Evolutionary conservation across 1,140 invertebrate species (phyloP).

Genomic region (Stegodyphus dumicola): DNA sequence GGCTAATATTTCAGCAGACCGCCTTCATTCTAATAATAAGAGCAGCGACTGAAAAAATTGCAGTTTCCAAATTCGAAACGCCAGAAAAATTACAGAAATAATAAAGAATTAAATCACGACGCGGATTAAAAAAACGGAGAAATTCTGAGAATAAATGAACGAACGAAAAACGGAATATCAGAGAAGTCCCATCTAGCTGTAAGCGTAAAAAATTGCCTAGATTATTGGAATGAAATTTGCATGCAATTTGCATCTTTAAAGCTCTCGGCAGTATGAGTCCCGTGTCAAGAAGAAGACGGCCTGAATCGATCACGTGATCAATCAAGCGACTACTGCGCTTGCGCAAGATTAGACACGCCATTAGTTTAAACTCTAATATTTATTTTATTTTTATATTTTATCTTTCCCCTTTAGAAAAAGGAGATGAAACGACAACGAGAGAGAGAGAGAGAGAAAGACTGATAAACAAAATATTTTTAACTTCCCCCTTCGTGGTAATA

Average conservation of each 20-base stretch:
- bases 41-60: too few relatives aligned
- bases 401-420: too few relatives aligned
- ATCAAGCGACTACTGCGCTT: too few relatives aligned
- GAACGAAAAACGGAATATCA: background rate
- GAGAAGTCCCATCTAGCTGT: background rate
- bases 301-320: background rate
- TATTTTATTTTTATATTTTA: background rate
- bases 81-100: too few relatives aligned
- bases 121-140: background rate
- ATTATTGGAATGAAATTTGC: constrained; percentile 31
- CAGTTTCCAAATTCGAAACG: too few relatives aligned
- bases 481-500: background rate
- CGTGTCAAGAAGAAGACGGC: background rate
- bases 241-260: constrained; percentile 8
- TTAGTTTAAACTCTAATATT: background rate
- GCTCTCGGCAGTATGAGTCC: background rate
- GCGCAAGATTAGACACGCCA: background rate
- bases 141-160: background rate
- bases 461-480: background rate
- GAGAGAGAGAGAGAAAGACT: background rate
- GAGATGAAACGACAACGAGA: too few relatives aligned
- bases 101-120: too few relatives aligned
- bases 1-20: too few relatives aligned
- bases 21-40: too few relatives aligned
- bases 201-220: constrained; percentile 5